These are phyloP conservation scores for Mylabris phalerata DNA, from an alignment of 1,140 invertebrate genomes.

Conservation along the genomic window DNA sequence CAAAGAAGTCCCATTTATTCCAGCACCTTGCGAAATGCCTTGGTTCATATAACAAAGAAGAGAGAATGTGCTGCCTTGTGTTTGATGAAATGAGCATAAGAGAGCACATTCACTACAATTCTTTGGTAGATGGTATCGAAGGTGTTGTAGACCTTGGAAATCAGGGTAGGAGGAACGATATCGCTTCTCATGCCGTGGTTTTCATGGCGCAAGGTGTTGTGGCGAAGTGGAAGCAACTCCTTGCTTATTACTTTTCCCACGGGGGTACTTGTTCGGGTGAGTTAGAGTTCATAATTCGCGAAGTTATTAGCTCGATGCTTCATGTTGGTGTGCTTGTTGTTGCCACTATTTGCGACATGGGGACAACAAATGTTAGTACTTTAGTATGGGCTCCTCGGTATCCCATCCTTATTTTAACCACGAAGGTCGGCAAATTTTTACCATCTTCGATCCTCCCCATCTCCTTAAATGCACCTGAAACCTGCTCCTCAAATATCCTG, in stretches of 20 bases:
- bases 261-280: not conserved
- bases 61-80: constrained; percentile 6
- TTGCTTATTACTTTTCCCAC: constrained; percentile 3
- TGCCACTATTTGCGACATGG: too few relatives aligned
- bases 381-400: too few relatives aligned
- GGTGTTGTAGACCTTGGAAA: constrained; percentile 5
- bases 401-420: too few relatives aligned
- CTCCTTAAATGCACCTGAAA: not conserved
- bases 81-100: constrained; percentile 17
- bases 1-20: constrained; percentile 6
- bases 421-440: too few relatives aligned
- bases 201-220: constrained; percentile 5
- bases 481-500: too few relatives aligned
- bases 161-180: not conserved
- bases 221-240: constrained; percentile 2
- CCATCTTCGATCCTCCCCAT: too few relatives aligned
- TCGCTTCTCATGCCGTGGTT: constrained; percentile 7
- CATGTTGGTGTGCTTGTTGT: too few relatives aligned
- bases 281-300: constrained; percentile 1
- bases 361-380: too few relatives aligned
- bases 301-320: too few relatives aligned
- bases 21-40: constrained; percentile 5
- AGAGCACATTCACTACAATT: constrained; percentile 9
- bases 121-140: not conserved
- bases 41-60: constrained; percentile 6